These are phyloP conservation scores for Ferrisia virgata DNA, from an alignment of 2,888 invertebrate species.

Conservation along the genomic window DNA sequence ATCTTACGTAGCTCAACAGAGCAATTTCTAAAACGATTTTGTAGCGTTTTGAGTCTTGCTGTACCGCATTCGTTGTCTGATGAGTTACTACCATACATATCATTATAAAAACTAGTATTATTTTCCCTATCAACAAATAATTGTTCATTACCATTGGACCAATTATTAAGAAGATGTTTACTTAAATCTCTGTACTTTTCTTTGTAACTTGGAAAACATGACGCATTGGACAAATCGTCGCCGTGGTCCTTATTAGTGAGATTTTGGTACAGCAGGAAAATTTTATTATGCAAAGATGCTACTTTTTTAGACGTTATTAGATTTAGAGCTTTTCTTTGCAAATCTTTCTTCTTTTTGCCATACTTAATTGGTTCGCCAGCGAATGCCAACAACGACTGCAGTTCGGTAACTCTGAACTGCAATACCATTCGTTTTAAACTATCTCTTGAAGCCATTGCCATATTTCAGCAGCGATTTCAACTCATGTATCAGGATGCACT, in stretches of 20 bases:
- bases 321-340: conserved; percentile 32
- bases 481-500: not conserved
- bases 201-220: not conserved
- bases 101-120: not conserved
- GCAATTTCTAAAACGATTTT: not conserved
- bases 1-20: not conserved
- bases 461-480: not conserved
- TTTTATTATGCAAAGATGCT: not conserved
- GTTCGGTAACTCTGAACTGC: conserved; percentile 36
- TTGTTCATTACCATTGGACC: not conserved
- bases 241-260: not conserved
- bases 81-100: not conserved
- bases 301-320: not conserved
- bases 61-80: not conserved
- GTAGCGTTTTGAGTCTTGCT: not conserved
- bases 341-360: conserved; percentile 17
- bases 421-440: conserved; percentile 18
- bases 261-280: not conserved
- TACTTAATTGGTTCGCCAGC: conserved; percentile 27
- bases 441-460: not conserved
- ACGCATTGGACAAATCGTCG: not conserved
- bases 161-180: not conserved
- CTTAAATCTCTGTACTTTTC: not conserved
- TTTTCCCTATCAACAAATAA: not conserved
- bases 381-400: not conserved